These are phyloP conservation scores for Cheilosia vulpina DNA, from an alignment of 2,888 invertebrate species.

Conservation along the genomic window DNA sequence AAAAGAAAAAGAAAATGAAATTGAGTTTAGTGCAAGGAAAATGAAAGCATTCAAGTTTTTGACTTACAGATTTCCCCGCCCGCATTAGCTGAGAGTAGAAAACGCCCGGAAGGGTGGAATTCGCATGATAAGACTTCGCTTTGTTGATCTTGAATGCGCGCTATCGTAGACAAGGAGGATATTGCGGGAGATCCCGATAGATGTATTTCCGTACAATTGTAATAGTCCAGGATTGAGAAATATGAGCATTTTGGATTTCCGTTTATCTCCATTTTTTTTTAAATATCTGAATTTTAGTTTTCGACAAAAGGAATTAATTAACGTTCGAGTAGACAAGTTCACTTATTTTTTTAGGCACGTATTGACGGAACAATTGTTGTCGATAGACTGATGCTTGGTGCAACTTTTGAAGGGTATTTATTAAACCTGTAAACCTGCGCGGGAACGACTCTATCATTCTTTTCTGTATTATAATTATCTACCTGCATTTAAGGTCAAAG, in stretches of 20 bases:
- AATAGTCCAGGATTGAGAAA: slow-evolving; percentile 90
- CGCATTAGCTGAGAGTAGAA: slow-evolving; percentile 6
- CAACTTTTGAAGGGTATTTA: not conserved
- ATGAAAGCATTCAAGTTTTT: not conserved
- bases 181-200: slow-evolving; percentile 77
- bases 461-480: not conserved
- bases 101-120: slow-evolving; percentile 31
- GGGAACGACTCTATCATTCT: no score
- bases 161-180: slow-evolving; percentile 2
- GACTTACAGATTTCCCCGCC: slow-evolving; percentile 39
- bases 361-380: not conserved
- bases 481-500: no score
- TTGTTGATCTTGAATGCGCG: slow-evolving; percentile 33
- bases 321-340: not conserved
- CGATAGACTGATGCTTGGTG: not conserved
- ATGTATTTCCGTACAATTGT: slow-evolving; percentile 83
- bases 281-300: not conserved
- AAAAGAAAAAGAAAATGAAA: no score
- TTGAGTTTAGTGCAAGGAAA: not conserved
- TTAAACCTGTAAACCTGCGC: not conserved
- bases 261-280: not conserved
- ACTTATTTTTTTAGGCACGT: no score
- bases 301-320: not conserved
- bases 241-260: not conserved
- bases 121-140: slow-evolving; percentile 39